Percentiles rank a stretch among this genome's conserved stretches.
Conservation (phyloP, 2,113 vertebrate species). For the Mormyrus iriodes region DNA sequence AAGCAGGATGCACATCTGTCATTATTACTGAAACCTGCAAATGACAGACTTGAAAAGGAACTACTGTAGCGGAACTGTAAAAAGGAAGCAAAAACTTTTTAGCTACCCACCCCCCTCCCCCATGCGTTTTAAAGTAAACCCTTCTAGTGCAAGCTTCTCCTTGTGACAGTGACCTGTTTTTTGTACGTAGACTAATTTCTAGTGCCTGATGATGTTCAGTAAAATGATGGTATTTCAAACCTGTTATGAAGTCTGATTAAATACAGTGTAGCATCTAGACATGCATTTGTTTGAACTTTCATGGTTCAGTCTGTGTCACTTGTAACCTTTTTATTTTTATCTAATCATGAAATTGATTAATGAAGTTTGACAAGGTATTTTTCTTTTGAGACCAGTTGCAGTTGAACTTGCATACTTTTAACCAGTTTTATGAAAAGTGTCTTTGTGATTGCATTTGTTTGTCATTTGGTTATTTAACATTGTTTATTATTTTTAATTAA, state of each 20-base stretch:
- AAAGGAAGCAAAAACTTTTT: neutral
- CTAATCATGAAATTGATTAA: neutral
- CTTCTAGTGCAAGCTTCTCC: neutral
- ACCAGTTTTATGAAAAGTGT: neutral
- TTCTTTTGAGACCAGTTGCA: neutral
- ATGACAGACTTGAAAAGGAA: neutral
- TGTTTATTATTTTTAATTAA: neutral
- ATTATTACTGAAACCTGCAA: conserved; percentile 56
- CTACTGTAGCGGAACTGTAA: neutral
- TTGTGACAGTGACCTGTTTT: neutral
- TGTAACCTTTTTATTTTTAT: neutral
- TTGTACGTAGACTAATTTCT: neutral
- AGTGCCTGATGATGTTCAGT: neutral
- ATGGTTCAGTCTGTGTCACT: neutral
- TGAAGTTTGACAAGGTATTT: neutral
- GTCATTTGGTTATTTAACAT: neutral
- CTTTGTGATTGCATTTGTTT: neutral
- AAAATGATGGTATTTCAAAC: neutral
- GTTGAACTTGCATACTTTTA: neutral
- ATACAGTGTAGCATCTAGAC: neutral
- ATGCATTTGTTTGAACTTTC: neutral
- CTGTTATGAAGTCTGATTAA: neutral
- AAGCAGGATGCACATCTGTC: conserved; percentile 65
- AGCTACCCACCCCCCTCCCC: neutral
- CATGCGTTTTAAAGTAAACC: neutral